Conservation (phyloP, 2,113 vertebrate species). For the Eurypyga helias region DNA sequence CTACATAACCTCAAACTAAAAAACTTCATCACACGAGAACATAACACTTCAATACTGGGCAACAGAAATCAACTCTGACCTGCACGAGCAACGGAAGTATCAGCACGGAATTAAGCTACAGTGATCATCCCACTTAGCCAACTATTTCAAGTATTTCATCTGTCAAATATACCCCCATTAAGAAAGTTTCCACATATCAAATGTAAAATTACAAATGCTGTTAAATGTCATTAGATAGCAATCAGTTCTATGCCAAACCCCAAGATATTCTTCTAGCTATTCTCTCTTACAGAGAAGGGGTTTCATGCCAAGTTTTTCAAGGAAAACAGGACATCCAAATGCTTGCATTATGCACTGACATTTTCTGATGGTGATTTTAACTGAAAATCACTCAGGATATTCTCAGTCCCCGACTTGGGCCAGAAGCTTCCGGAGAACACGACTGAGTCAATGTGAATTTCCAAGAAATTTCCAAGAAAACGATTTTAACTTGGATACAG, state of each 20-base stretch:
- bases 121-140: neutral
- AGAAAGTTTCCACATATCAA: neutral
- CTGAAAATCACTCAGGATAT: neutral
- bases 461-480: neutral
- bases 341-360: neutral
- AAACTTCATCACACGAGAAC: neutral
- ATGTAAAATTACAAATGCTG: slow-evolving; percentile 7
- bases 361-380: neutral
- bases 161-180: neutral
- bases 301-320: slow-evolving; percentile 42
- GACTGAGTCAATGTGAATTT: neutral
- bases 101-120: neutral
- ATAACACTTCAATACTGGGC: neutral
- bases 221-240: slow-evolving; percentile 40
- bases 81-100: neutral
- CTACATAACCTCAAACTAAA: neutral
- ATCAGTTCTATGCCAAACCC: slow-evolving; percentile 15
- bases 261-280: neutral
- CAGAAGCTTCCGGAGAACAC: neutral
- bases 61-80: neutral
- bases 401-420: neutral
- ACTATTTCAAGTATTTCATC: neutral
- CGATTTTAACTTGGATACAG: neutral
- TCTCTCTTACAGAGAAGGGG: neutral
- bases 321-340: slow-evolving; percentile 31